phyloP scores from a whole-genome alignment of 2,888 invertebrate genomes.

The Chrysina gloriosa region DNA sequence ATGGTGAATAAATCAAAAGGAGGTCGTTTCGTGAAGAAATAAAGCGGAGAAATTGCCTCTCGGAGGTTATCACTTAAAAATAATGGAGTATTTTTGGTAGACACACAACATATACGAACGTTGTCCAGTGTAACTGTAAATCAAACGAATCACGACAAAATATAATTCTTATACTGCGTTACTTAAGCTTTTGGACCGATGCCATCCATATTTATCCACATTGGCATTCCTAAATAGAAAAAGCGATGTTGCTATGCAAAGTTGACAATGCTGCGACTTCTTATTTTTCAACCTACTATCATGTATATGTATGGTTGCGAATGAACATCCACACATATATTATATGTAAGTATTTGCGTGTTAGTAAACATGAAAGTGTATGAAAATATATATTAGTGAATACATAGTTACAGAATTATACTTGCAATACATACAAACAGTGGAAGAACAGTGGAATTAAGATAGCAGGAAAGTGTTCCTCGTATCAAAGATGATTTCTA shows the following conservation, averaged over 20 bases:
- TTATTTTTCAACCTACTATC: no score
- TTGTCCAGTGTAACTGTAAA: constrained; percentile 46
- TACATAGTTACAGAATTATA: no score
- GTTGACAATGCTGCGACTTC: constrained; percentile 8
- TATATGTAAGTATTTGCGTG: no score
- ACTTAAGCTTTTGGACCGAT: constrained; percentile 49
- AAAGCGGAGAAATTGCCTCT: constrained; percentile 26
- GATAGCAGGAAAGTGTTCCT: no score
- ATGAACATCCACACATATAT: no score
- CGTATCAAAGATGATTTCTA: no score
- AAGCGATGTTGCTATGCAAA: constrained; percentile 23
- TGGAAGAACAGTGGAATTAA: no score
- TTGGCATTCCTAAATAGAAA: constrained; percentile 31
- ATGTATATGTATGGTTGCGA: no score
- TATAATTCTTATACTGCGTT: constrained; percentile 52
- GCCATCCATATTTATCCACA: constrained; percentile 44
- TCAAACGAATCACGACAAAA: constrained; percentile 52
- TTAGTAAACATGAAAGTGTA: no score
- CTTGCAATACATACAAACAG: no score
- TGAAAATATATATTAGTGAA: no score
- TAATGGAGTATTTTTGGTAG: constrained; percentile 35
- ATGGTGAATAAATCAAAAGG: constrained; percentile 25
- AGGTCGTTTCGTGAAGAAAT: constrained; percentile 18
- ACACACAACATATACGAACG: constrained; percentile 23
- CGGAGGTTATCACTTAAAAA: constrained; percentile 39